Evolutionary conservation across 2,113 vertebrate genomes (phyloP), one percentile per base, ranked within the genome.

Genomic region (Lota lota): DNA sequence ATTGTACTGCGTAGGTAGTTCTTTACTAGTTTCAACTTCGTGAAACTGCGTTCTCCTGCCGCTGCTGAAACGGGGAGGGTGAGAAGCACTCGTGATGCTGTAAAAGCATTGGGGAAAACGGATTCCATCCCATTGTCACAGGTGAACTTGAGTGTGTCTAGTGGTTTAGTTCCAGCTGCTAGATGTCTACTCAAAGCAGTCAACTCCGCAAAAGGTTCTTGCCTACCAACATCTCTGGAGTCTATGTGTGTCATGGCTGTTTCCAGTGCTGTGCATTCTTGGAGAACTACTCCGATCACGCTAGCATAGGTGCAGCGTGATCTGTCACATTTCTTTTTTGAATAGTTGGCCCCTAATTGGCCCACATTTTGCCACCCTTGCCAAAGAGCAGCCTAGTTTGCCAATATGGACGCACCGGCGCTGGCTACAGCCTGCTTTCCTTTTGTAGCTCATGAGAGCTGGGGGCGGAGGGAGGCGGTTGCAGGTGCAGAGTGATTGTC

Each of bases 11-110:
- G 6, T 17, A 66, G 40, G 33, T 54, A 53, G 19, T 66, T 66
- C 54, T 66, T 54, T 4, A 66, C 54, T 63, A 17, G 18, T n/a
- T 63, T 63, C 7, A 40, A 19, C n/a, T 63, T 40, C 10, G 28
- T 40, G 33, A 63, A 63, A 21, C 61, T 63, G 24, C 28, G 61
- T 40, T 40, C 61, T 63, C 61, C 28, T n/a, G 61, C n/a, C n/a
- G 28, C 61, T 17, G 54, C 59, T 16, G 47, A 53, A 17, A 66
- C 19, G 2, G 63, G 64, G 36, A 66, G 64, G 64, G 47, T 66
- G 64, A 66, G 64, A 66, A 66, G 64, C 64, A 66, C 64, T 66
- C 47, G 11, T 54, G 54, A 22, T 22, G 64, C 64, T 3, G 54
- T 22, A 66, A 66, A 66, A 18, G 47, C 47, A 53, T 66, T 22